Percentiles rank a stretch among this genome's conserved stretches.
phyloP scores from a whole-genome alignment of 1,140 invertebrate genomes.

The Drosophila nikananu region DNA sequence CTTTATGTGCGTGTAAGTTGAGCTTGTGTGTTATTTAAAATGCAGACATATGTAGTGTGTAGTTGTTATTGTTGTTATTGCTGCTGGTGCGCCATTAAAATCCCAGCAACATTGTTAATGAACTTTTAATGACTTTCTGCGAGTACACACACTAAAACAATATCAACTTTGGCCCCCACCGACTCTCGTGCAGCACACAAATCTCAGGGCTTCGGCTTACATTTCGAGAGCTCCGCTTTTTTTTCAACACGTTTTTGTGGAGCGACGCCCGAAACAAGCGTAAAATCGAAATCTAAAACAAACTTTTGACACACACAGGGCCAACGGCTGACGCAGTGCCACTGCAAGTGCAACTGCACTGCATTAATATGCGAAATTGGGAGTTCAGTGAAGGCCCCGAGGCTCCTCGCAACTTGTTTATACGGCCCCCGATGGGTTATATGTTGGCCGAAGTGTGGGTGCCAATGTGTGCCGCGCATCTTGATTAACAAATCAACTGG shows the following conservation, averaged over 20 bases:
- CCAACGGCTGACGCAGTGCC: constrained; percentile 15
- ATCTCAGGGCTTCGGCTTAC: constrained; percentile 56
- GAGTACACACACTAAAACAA: constrained; percentile 51
- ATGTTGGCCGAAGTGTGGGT: constrained; percentile 32
- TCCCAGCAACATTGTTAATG: constrained; percentile 83
- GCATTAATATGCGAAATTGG: constrained; percentile 56
- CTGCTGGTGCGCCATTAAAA: constrained; percentile 63
- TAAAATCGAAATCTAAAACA: constrained; percentile 66
- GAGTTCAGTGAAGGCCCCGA: constrained; percentile 32
- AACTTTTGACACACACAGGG: constrained; percentile 32
- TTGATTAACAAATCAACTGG: constrained; percentile 74
- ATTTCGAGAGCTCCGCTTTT: constrained; percentile 11
- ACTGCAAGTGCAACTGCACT: constrained; percentile 41
- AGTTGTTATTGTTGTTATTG: constrained; percentile 45
- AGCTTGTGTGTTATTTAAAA: constrained; percentile 71
- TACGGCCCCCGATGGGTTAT: constrained; percentile 38
- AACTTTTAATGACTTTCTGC: constrained; percentile 84
- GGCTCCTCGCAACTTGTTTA: constrained; percentile 63
- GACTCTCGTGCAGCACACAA: constrained; percentile 24
- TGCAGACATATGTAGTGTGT: constrained; percentile 67
- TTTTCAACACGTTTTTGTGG: constrained; percentile 46
- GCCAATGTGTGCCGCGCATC: constrained; percentile 39
- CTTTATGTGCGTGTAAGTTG: constrained; percentile 10
- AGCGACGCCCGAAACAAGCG: constrained; percentile 60
- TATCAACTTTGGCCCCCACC: constrained; percentile 25